Percentiles rank a stretch among this genome's conserved stretches.
These are phyloP conservation scores for Corapipo altera DNA, from an alignment of 2,113 vertebrate species.

Conservation along the genomic window DNA sequence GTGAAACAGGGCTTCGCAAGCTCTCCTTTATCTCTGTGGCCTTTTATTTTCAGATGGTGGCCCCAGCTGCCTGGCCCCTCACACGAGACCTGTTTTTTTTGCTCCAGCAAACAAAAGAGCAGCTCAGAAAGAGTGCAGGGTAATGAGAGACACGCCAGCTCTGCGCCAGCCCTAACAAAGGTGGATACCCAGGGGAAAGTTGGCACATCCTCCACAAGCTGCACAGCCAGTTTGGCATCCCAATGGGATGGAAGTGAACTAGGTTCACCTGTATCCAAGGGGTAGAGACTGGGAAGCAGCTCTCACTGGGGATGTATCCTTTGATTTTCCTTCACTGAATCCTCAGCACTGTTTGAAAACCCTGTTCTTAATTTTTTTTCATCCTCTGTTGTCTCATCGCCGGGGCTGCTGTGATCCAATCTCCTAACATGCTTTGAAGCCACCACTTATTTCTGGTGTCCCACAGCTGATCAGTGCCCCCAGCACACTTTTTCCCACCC, in stretches of 20 bases:
- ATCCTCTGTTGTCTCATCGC: not conserved
- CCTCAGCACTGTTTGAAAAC: not conserved
- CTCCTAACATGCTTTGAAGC: not conserved
- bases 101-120: not conserved
- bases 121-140: not conserved
- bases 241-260: not conserved
- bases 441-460: not conserved
- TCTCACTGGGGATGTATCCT: not conserved
- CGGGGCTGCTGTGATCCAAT: not conserved
- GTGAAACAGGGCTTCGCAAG: not conserved
- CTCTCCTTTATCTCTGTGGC: not conserved
- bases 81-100: not conserved
- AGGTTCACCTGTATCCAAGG: not conserved
- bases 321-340: not conserved
- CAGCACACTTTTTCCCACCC: not conserved
- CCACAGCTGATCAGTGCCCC: not conserved
- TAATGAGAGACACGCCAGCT: not conserved
- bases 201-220: not conserved
- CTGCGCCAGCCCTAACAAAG: not conserved
- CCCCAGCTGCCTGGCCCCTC: not conserved
- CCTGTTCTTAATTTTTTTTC: not conserved
- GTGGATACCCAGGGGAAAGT: not conserved
- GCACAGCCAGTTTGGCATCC: not conserved
- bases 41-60: constrained; percentile 1
- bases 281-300: not conserved